A percentile compares a stretch with the other conserved stretches of the same genome.
Conservation (phyloP, 2,113 vertebrate species). For the Electrona antarctica region DNA sequence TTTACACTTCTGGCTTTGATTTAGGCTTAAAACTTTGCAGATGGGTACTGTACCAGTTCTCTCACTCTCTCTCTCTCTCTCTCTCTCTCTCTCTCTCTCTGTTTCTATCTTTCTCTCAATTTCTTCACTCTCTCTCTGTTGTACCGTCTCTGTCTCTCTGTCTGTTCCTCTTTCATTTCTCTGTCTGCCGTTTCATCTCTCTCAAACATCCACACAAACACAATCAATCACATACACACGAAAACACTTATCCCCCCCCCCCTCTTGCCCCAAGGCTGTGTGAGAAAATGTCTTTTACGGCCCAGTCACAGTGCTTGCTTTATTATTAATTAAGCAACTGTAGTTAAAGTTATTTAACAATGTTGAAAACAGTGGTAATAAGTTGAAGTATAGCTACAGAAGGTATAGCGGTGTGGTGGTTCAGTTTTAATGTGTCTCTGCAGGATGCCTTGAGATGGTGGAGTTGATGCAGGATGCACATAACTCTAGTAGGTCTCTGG, state of each 20-base stretch:
- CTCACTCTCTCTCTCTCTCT: not conserved
- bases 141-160: not conserved
- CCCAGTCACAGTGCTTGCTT: conserved; percentile 11
- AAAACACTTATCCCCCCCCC: not conserved
- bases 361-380: conserved; percentile 36
- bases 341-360: conserved; percentile 44
- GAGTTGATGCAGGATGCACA: conserved; percentile 9
- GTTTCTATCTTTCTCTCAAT: not conserved
- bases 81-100: not conserved
- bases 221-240: not conserved
- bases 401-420: not conserved
- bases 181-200: not conserved
- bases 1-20: conserved; percentile 16
- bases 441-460: not conserved
- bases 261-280: conserved; percentile 14
- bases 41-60: conserved; percentile 9
- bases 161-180: not conserved
- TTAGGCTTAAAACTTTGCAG: conserved; percentile 29
- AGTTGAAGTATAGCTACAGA: not conserved
- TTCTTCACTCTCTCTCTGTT: not conserved
- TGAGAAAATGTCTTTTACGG: conserved; percentile 56
- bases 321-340: conserved; percentile 15
- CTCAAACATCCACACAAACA: not conserved
- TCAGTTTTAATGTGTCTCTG: not conserved
- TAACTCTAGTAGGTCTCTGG: conserved; percentile 4